phyloP scores from a whole-genome alignment of 2,888 invertebrate genomes.

The Octodonta nipae region DNA sequence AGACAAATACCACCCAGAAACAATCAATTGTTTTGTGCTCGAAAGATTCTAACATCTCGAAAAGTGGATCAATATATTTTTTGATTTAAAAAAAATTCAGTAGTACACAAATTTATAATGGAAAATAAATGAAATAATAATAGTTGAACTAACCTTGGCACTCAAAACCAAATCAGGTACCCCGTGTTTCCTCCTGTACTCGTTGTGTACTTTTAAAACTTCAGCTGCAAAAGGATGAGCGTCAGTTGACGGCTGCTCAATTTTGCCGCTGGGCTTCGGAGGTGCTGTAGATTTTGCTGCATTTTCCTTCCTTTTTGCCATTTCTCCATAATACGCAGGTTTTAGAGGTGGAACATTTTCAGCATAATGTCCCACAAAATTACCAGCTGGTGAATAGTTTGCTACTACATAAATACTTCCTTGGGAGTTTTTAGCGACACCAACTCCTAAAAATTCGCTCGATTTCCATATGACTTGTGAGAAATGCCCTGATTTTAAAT shows the following conservation, averaged over 20 bases:
- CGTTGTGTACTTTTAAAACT: conserved; percentile 47
- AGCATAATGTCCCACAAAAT: conserved; percentile 61
- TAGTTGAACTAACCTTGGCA: too few relatives aligned
- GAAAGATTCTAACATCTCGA: too few relatives aligned
- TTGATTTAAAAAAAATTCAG: too few relatives aligned
- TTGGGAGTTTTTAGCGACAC: conserved; percentile 52
- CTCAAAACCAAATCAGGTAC: conserved; percentile 41
- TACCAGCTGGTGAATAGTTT: conserved; percentile 83
- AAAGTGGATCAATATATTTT: too few relatives aligned
- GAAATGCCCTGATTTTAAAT: conserved; percentile 53
- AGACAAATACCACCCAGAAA: too few relatives aligned
- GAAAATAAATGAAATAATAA: too few relatives aligned
- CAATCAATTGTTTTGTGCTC: too few relatives aligned
- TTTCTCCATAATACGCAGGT: conserved; percentile 15
- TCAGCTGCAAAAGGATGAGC: too few relatives aligned
- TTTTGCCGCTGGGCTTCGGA: conserved; percentile 7
- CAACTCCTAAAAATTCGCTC: conserved; percentile 52
- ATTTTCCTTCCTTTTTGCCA: conserved; percentile 4
- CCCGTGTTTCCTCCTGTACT: conserved; percentile 45
- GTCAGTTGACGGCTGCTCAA: conserved; percentile 34
- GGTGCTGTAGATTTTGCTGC: not conserved
- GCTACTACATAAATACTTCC: conserved; percentile 76
- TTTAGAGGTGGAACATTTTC: conserved; percentile 53
- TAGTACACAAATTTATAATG: too few relatives aligned
- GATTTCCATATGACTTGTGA: conserved; percentile 53